phyloP scores from a whole-genome alignment of 2,113 vertebrate genomes.

The Lontra canadensis region DNA sequence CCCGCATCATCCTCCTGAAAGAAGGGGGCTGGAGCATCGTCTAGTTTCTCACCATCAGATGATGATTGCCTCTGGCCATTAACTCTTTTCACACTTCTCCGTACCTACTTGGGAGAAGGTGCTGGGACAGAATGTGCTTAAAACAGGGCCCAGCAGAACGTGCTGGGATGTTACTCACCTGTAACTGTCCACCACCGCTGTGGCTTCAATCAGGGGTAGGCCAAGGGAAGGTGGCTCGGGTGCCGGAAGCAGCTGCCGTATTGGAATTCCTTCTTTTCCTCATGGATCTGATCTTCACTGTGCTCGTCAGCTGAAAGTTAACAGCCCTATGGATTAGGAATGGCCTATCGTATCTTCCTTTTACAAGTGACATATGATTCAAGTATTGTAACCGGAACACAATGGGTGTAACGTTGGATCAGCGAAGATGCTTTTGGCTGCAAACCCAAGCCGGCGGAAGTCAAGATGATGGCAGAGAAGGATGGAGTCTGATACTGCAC shows the following conservation, averaged over 20 bases:
- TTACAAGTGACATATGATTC: constrained; percentile 8
- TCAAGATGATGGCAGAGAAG: not conserved
- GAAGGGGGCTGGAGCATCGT: not conserved
- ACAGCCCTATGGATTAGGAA: not conserved
- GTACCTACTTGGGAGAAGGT: not conserved
- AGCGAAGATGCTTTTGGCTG: not conserved
- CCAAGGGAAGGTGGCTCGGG: not conserved
- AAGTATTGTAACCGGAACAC: not conserved
- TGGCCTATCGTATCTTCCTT: not conserved
- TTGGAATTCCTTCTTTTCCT: not conserved
- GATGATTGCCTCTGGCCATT: not conserved
- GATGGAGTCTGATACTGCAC: not conserved
- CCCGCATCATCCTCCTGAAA: not conserved
- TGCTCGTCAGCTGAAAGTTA: not conserved
- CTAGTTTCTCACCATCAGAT: not conserved
- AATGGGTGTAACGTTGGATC: not conserved
- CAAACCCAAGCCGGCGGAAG: not conserved
- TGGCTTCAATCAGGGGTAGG: not conserved
- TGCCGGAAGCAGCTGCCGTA: not conserved
- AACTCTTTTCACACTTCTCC: not conserved
- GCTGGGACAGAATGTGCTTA: not conserved
- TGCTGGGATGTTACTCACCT: not conserved
- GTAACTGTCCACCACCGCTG: not conserved
- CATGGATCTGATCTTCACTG: not conserved
- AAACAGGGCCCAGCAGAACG: not conserved